Base-by-base conservation (phyloP, 2,797 vertebrate species). In the Rhadinocentrus ornatus region DNA sequence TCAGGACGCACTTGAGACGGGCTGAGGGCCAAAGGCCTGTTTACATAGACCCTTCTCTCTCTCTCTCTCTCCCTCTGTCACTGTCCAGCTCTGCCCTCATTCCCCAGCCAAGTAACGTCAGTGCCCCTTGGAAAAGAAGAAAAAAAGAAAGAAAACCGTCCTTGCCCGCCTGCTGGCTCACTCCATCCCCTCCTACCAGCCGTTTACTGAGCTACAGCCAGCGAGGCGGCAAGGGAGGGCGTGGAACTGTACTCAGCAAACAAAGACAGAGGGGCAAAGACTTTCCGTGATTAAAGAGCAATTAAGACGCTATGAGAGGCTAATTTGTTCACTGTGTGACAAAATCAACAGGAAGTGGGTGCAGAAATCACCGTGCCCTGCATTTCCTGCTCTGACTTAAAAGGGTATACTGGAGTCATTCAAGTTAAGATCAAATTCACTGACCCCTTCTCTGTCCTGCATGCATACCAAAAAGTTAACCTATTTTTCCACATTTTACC, bases 1-100 rank as follows among this genome's bases (percentile, higher is more conserved):
- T 92, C 91, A 90, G 89, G 86, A 90, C 84, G 75, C 88, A 88
- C 92, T 93, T 82, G 74, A 92, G 90, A 85, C 87, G 82, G 91
- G 89, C 84, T 29, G 66, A 72, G 82, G 78, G 88, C 91, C 84
- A 90, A 69, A 71, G 80, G 81, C 80, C 68, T 81, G 67, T 78
- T 85, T 71, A 84, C 89, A 90, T 67, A 88, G 88, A 78, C 73
- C 81, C 65, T 74, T 67, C 35, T 32, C 31, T 32, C 31, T 32
- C 6, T 32, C 78, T 82, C 84, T 59, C 76, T 62, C 77, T 64
- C 81, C n/a, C 76, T 75, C 81, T 69, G 70, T 81, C 85, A 72
- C 80, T 66, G 75, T 83, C 83, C 84, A 61, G 78, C 80, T 77
- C 68, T 53, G 53, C 83, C 78, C 82, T 76, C 82, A 82, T 80